These are phyloP conservation scores for Crioceris asparagi DNA, from an alignment of 2,888 invertebrate species.

Conservation along the genomic window DNA sequence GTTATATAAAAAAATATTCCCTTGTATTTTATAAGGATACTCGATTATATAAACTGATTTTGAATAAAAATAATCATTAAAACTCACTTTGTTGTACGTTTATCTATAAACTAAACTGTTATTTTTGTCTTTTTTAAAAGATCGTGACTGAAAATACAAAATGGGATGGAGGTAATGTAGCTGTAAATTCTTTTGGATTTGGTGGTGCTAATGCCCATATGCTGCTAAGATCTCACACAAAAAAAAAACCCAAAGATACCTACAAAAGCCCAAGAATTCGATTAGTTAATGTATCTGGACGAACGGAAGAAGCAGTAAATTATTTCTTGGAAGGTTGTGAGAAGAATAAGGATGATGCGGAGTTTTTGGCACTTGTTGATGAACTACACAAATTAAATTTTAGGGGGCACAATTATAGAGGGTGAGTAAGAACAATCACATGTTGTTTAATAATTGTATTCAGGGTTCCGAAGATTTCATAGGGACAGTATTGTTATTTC, in stretches of 20 bases:
- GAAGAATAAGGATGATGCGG: slow-evolving; percentile 48
- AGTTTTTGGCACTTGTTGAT: slow-evolving; percentile 61
- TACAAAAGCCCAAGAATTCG: slow-evolving; percentile 26
- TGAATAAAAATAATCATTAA: slow-evolving; percentile 21
- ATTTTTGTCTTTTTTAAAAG: slow-evolving; percentile 11
- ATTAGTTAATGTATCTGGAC: slow-evolving; percentile 43
- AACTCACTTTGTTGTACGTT: not conserved
- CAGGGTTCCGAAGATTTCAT: no score
- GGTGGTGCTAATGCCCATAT: slow-evolving; percentile 50
- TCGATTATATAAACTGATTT: no score
- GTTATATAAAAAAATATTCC: no score
- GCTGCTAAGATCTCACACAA: slow-evolving; percentile 36
- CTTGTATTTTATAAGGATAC: no score
- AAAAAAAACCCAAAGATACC: slow-evolving; percentile 22
- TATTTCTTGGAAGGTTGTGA: slow-evolving; percentile 49
- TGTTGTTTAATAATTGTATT: not conserved
- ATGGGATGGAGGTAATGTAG: slow-evolving; percentile 45
- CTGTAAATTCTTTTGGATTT: slow-evolving; percentile 55
- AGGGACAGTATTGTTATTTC: no score
- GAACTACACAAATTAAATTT: slow-evolving; percentile 56
- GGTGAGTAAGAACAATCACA: slow-evolving; percentile 43
- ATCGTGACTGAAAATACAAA: slow-evolving; percentile 42
- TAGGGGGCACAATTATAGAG: slow-evolving; percentile 65
- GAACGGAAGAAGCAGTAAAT: slow-evolving; percentile 68
- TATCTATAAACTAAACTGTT: no score